Percentiles rank a stretch among this genome's conserved stretches.
Conservation (phyloP, 2,113 vertebrate genomes). For the Channa argus region DNA sequence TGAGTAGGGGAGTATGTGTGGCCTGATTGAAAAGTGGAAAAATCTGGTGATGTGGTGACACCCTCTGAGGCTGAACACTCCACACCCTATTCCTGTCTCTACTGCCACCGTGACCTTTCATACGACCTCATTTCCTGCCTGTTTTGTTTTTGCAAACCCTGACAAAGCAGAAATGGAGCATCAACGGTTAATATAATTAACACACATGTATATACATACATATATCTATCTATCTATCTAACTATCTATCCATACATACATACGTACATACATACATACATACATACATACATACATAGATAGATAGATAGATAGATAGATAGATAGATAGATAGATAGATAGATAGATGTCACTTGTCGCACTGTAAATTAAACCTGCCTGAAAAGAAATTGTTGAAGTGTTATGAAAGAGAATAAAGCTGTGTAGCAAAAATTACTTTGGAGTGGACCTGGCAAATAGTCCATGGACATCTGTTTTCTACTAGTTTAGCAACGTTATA, state of each 20-base stretch:
- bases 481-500: slow-evolving; percentile 69
- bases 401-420: slow-evolving; percentile 65
- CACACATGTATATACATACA: too few species aligned
- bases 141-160: slow-evolving; percentile 63
- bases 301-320: too few species aligned
- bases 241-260: too few species aligned
- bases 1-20: slow-evolving; percentile 57
- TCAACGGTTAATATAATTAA: slow-evolving; percentile 13
- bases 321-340: too few species aligned
- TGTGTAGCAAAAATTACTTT: slow-evolving; percentile 57
- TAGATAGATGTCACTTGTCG: slow-evolving; percentile 56
- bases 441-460: slow-evolving; percentile 53
- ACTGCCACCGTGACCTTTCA: slow-evolving; percentile 54
- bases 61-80: slow-evolving; percentile 59
- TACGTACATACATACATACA: too few species aligned
- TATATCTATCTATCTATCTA: too few species aligned
- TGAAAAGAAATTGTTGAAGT: slow-evolving; percentile 60
- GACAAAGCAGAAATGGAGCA: slow-evolving; percentile 57
- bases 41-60: slow-evolving; percentile 81
- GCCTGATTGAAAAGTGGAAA: slow-evolving; percentile 78
- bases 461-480: slow-evolving; percentile 71
- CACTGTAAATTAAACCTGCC: slow-evolving; percentile 54
- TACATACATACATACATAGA: too few species aligned
- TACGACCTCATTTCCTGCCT: slow-evolving; percentile 48
- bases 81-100: slow-evolving; percentile 73